Evolutionary conservation across 2,888 invertebrate genomes (phyloP).

Genomic region (Chrysomela aeneicollis): DNA sequence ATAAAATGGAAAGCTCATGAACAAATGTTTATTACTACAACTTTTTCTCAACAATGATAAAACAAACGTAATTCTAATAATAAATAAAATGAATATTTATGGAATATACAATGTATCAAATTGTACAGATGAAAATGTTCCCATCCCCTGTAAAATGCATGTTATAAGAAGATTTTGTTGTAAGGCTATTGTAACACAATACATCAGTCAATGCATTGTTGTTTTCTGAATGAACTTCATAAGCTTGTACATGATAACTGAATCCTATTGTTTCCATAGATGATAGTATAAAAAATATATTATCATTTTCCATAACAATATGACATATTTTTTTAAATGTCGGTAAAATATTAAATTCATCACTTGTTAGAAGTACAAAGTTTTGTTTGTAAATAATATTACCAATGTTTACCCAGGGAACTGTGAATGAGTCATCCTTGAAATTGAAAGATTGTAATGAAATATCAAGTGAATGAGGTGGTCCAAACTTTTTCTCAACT

Average conservation of each 20-base stretch:
- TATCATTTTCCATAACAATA: not conserved
- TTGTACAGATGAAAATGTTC: not conserved
- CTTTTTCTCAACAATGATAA: not conserved
- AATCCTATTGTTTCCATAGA: not conserved
- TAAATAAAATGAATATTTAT: no score
- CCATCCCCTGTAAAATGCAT: slow-evolving; percentile 2
- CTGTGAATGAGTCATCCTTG: not conserved
- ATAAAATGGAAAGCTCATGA: not conserved
- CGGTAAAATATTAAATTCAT: not conserved
- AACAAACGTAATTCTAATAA: not conserved
- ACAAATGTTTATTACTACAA: not conserved
- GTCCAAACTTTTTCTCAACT: slow-evolving; percentile 8
- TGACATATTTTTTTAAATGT: not conserved
- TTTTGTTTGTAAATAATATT: slow-evolving; percentile 2
- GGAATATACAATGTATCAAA: not conserved
- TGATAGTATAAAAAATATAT: not conserved
- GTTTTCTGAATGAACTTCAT: slow-evolving; percentile 7
- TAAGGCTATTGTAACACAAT: not conserved
- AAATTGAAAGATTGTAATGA: not conserved
- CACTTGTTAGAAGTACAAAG: not conserved
- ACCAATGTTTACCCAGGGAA: not conserved
- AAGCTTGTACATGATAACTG: slow-evolving; percentile 1
- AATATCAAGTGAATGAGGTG: not conserved
- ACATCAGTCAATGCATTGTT: not conserved
- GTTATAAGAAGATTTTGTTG: not conserved